These are phyloP conservation scores for Cliona cf. orientalis DNA, from an alignment of 37 sponge, comb jelly and placozoan genomes.

Conservation along the genomic window DNA sequence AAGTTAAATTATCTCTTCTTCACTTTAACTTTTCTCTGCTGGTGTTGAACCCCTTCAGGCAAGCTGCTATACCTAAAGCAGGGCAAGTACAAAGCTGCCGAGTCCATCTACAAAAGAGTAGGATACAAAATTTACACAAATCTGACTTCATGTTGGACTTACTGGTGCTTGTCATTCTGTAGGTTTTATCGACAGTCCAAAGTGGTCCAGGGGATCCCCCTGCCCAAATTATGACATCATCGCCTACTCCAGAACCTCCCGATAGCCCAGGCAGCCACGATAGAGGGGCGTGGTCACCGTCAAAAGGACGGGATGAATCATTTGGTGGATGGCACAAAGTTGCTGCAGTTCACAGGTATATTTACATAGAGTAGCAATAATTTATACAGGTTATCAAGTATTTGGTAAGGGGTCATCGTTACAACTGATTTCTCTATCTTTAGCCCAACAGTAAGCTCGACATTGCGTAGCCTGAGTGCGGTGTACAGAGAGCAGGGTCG, in stretches of 20 bases:
- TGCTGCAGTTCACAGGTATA: slow-evolving; percentile 9
- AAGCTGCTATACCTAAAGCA: slow-evolving; percentile 94
- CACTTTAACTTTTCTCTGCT: background rate
- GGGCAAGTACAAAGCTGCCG: slow-evolving; percentile 94
- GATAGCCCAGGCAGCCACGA: background rate
- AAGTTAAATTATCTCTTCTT: background rate
- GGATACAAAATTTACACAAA: background rate
- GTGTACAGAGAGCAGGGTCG: slow-evolving; percentile 88
- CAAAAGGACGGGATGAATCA: background rate
- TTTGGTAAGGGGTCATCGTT: no score
- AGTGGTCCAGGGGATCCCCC: background rate
- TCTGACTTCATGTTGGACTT: background rate
- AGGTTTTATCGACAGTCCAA: background rate
- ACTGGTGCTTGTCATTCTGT: background rate
- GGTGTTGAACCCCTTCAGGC: slow-evolving; percentile 70
- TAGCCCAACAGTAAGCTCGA: slow-evolving; percentile 81
- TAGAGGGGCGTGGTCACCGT: background rate
- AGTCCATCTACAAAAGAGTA: slow-evolving; percentile 72
- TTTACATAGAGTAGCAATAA: background rate
- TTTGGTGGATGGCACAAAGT: slow-evolving; percentile 22
- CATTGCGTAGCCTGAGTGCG: slow-evolving; percentile 77
- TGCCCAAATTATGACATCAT: slow-evolving; percentile 9
- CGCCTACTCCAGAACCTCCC: background rate
- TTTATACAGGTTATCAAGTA: background rate
- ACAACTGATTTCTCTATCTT: background rate